Conservation (phyloP, 2,888 invertebrate genomes). For the Villa cingulata region DNA sequence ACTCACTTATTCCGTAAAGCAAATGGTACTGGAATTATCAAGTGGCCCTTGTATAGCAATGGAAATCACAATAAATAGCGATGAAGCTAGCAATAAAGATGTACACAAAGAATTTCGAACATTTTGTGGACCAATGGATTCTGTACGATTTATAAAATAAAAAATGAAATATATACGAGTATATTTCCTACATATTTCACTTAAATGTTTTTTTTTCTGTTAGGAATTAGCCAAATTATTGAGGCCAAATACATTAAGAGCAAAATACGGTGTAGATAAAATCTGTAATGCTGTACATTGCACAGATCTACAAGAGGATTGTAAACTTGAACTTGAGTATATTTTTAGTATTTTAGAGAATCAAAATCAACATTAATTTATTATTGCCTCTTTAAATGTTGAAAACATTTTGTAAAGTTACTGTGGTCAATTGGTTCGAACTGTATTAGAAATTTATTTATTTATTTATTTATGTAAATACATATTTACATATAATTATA, state of each 20-base stretch:
- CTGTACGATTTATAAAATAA: too few relatives aligned
- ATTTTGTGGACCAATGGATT: constrained; percentile 78
- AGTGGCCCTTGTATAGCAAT: constrained; percentile 77
- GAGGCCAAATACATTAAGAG: constrained; percentile 70
- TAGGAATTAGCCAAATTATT: constrained; percentile 76
- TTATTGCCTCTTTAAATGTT: too few relatives aligned
- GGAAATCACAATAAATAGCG: constrained; percentile 59
- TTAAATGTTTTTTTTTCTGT: constrained; percentile 11
- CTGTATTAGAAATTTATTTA: too few relatives aligned
- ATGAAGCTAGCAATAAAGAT: constrained; percentile 38
- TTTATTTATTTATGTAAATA: too few relatives aligned
- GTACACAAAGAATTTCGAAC: constrained; percentile 62
- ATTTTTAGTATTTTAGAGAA: constrained; percentile 52
- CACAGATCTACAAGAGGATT: constrained; percentile 84
- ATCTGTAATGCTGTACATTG: constrained; percentile 84
- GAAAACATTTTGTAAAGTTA: too few relatives aligned
- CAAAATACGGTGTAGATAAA: constrained; percentile 68
- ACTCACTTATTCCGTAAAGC: constrained; percentile 43
- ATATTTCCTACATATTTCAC: constrained; percentile 17
- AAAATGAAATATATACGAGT: constrained; percentile 18
- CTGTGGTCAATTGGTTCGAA: too few relatives aligned
- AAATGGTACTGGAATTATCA: constrained; percentile 70
- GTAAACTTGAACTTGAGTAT: constrained; percentile 66
- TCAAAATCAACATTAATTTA: background rate
- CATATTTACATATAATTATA: too few relatives aligned